phyloP scores from a whole-genome alignment of 2,113 vertebrate genomes.

The Aleadryas rufinucha region DNA sequence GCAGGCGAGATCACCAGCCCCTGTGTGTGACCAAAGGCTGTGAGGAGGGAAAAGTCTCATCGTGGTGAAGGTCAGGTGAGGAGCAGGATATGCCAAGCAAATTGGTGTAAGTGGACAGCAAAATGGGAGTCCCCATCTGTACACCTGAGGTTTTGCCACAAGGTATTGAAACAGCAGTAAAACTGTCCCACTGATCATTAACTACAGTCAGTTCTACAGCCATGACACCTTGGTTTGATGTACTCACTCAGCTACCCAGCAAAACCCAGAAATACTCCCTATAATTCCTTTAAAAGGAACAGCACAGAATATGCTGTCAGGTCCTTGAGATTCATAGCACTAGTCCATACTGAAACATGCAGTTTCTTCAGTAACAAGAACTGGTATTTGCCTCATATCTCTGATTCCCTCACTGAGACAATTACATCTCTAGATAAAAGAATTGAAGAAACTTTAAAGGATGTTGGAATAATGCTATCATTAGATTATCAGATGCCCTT shows the following conservation, averaged over 20 bases:
- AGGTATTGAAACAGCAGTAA: background rate
- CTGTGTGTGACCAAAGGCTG: background rate
- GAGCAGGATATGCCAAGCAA: background rate
- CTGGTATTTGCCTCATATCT: background rate
- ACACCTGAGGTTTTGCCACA: background rate
- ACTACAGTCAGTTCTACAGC: background rate
- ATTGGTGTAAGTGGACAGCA: background rate
- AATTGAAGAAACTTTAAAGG: background rate
- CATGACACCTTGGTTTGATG: background rate
- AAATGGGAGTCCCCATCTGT: background rate
- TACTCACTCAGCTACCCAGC: rapidly evolving
- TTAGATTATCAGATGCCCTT: background rate
- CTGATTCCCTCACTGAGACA: background rate
- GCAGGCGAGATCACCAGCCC: background rate
- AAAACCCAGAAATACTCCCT: background rate
- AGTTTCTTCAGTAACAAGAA: background rate
- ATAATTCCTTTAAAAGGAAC: background rate
- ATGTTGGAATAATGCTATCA: background rate
- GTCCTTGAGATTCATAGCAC: background rate
- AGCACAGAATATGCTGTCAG: background rate
- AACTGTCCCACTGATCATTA: background rate
- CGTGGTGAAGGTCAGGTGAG: background rate
- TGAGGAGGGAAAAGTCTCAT: rapidly evolving
- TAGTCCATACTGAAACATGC: background rate
- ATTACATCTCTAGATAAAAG: background rate